Evolutionary conservation across 1,140 invertebrate species (phyloP), one percentile per base, ranked within the genome.

Genomic region (Wasmannia auropunctata): DNA sequence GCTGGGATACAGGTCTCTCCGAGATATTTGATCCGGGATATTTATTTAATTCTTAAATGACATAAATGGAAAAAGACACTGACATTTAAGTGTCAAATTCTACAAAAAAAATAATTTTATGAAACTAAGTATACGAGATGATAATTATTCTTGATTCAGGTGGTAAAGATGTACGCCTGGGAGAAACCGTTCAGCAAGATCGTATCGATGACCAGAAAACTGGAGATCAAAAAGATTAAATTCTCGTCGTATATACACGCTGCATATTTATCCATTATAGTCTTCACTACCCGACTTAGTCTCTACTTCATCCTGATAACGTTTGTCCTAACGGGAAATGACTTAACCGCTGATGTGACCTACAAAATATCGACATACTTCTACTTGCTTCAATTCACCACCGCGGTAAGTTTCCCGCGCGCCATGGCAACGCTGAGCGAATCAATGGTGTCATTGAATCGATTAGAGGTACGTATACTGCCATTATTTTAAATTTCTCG

Each of bases 131-230:
- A 37, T 37, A 10, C 11, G 2, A 58, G 3, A 58, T 3, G 16
- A 7, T 0, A 10, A 16, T n/a, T n/a, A n/a, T 16, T 49, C 7
- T 62, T 3, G 22, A 51, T 77, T 16, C 58, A 97, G 95, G 96
- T 96, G 0, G 97, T 98, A 25, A 98, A 98, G 95, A 98, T 98
- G 97, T 97, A 97, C 88, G 96, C 97, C 2, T 97, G 97, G 97
- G 97, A 98, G 90, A 96, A 96, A 81, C 96, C 97, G 4, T 97
- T 97, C 79, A 95, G 96, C 75, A 95, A 95, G 37, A 95, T 97
- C 0, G 95, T 97, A 0, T 94, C 95, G 8, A 72, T 91, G 10
- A 95, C 95, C 4, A 92, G 97, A 85, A 94, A 95, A 11, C 92
- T 95, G 31, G 97, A 98, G 94, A 96, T 98, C 40, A 94, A 96